Conservation (phyloP, 1,140 invertebrate genomes). For the Cotesia glomerata region DNA sequence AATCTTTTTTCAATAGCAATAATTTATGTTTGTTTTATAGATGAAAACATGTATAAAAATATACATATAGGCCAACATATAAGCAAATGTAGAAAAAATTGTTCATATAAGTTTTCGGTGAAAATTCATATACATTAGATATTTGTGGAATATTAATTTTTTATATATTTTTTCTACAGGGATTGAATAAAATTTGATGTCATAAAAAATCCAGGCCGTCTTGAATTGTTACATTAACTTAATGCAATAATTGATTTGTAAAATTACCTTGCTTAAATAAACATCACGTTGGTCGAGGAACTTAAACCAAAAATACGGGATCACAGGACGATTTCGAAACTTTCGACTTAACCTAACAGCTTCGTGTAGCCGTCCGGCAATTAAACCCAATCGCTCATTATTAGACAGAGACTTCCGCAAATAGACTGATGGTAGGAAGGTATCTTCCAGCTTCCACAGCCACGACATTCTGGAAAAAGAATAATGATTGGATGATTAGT, state of each 20-base stretch:
- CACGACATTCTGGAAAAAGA: conserved; percentile 68
- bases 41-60: too few relatives aligned
- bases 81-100: too few relatives aligned
- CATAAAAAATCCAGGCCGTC: conserved; percentile 8
- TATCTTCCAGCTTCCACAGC: conserved; percentile 70
- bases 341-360: conserved; percentile 64
- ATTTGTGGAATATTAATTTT: neutral
- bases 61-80: too few relatives aligned
- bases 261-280: conserved; percentile 65
- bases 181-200: too few relatives aligned
- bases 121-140: neutral
- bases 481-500: neutral
- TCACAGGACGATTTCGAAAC: conserved; percentile 50
- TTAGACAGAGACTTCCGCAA: conserved; percentile 58
- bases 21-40: too few relatives aligned
- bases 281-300: conserved; percentile 67
- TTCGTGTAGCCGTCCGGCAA: conserved; percentile 70
- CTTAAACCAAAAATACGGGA: conserved; percentile 76
- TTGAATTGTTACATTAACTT: neutral
- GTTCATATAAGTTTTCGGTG: too few relatives aligned
- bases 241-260: neutral
- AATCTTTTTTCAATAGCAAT: too few relatives aligned
- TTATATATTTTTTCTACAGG: too few relatives aligned
- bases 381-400: conserved; percentile 63
- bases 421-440: conserved; percentile 74